A percentile compares a stretch with the other conserved stretches of the same genome.
These are phyloP conservation scores for Lucifuga dentata DNA, from an alignment of 2,113 vertebrate genomes.

Conservation along the genomic window DNA sequence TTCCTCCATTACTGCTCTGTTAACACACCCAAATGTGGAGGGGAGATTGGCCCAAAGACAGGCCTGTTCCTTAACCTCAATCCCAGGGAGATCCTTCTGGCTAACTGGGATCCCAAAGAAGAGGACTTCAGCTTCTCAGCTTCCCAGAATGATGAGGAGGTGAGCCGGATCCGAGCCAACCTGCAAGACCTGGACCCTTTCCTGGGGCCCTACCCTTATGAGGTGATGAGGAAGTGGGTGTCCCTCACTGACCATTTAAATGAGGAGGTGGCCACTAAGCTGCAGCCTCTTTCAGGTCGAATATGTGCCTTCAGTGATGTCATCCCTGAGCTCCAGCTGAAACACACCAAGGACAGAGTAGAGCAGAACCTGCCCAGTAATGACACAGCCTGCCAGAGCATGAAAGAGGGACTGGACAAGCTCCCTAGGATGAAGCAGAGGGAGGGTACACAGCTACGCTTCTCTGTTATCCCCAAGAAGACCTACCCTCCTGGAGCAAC, in stretches of 20 bases:
- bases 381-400: constrained; percentile 88
- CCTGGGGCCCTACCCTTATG: constrained; percentile 93
- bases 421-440: constrained; percentile 90
- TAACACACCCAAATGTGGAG: constrained; percentile 72
- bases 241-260: constrained; percentile 89
- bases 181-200: constrained; percentile 89
- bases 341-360: constrained; percentile 85
- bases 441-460: constrained; percentile 91
- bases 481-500: constrained; percentile 90
- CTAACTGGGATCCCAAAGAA: constrained; percentile 85
- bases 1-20: constrained; percentile 91
- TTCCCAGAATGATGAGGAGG: constrained; percentile 81
- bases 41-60: constrained; percentile 87
- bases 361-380: constrained; percentile 85
- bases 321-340: constrained; percentile 85
- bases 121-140: constrained; percentile 87
- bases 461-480: constrained; percentile 89
- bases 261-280: constrained; percentile 77
- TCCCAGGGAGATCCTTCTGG: constrained; percentile 84
- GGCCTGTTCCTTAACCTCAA: constrained; percentile 89
- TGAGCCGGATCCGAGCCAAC: constrained; percentile 81
- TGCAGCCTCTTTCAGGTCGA: constrained; percentile 89
- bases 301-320: constrained; percentile 93
- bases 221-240: constrained; percentile 91
- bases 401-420: constrained; percentile 91